Conservation (phyloP, 2,113 vertebrate genomes). For the Chlamydotis undulata region DNA sequence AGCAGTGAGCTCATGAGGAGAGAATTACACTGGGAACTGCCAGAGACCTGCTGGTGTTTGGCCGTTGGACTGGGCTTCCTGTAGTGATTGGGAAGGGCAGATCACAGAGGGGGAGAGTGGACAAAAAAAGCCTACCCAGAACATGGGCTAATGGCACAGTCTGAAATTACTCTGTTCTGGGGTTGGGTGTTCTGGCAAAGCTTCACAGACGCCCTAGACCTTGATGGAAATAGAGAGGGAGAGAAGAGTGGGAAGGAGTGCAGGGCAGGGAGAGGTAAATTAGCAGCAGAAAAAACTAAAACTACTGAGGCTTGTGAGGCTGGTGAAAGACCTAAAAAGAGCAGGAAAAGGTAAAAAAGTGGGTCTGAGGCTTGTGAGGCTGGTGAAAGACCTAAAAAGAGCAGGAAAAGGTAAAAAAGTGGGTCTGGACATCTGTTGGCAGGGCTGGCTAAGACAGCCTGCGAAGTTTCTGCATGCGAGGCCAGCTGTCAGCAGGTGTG, state of each 20-base stretch:
- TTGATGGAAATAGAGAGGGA: background rate
- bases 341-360: background rate
- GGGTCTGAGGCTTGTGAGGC: background rate
- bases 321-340: background rate
- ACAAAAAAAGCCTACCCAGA: background rate
- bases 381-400: background rate
- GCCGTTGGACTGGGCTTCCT: background rate
- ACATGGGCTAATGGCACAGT: background rate
- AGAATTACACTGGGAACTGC: background rate
- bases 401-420: background rate
- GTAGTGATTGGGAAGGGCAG: background rate
- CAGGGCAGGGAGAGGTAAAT: background rate
- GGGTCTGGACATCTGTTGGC: background rate
- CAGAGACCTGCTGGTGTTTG: background rate
- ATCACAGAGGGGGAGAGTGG: background rate
- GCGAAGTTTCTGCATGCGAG: rapidly evolving
- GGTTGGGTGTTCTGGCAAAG: background rate
- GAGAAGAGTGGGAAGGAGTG: background rate
- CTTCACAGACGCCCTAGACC: background rate
- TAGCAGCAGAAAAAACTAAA: background rate
- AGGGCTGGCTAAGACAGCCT: background rate
- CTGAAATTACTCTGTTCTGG: background rate
- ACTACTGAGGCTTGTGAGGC: background rate
- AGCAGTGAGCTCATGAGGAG: background rate
- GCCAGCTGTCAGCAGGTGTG: background rate